Base-by-base conservation (phyloP, 2,113 vertebrate genomes). In the Guaruba guarouba region DNA sequence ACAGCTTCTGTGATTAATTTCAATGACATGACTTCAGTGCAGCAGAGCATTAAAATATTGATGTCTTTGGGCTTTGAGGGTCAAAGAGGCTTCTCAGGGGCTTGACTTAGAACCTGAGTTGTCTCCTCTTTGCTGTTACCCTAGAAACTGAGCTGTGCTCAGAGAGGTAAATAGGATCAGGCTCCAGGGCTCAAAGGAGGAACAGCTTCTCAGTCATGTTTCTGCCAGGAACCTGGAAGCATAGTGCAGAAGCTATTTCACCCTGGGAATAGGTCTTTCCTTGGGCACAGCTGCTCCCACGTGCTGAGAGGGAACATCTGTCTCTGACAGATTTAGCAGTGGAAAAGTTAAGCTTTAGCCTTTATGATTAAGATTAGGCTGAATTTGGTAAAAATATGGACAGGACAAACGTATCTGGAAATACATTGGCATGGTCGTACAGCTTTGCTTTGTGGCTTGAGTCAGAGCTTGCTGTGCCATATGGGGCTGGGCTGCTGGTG, bases 381-480 rank as follows among this genome's bases (percentile, higher is more conserved):
- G 11, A 48, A 7, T 66, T 68, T 41, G 13, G 22, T 51, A 74
- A 93, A 90, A 90, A 48, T 31, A 54, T 22, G 10, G 41, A 20
- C 10, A 71, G 33, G 20, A 66, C 2, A 37, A 67, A 48, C 37
- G 33, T 2, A 71, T 48, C 25, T 17, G 64, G 55, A n/a, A 16
- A 17, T 7, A 17, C 6, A 1, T 5, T 25, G 62, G 13, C 24
- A 2, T 9, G 25, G 28, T 19, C 0, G 0, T 8, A 25, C 16
- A 59, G 71, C 75, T 57, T 43, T 19, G 29, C 46, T 33, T 11
- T 13, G 18, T 2, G 33, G 24, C 6, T 5, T 11, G 44, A 33
- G 5, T 29, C 24, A 0, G 61, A 44, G 46, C 74, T 44, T 1
- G 2, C 18, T 0, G 2, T 33, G 59, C 49, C 0, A 0, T 11